These are phyloP conservation scores for Meloidogyne chitwoodi DNA, from an alignment of 1,140 invertebrate species.

Conservation along the genomic window DNA sequence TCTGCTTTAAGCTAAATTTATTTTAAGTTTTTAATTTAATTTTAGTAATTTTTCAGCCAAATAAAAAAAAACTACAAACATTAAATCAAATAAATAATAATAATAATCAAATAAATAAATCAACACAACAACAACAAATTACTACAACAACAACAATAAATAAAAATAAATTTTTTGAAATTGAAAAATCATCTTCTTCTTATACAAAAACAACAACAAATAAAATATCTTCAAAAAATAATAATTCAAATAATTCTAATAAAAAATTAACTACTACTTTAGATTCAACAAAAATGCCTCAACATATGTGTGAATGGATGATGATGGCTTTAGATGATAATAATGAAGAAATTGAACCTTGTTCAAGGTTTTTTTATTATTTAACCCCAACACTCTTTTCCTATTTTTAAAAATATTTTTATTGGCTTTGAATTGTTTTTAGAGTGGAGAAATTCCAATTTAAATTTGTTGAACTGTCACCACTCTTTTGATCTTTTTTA, in stretches of 20 bases:
- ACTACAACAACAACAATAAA: background rate
- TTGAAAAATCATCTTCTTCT: too few species aligned
- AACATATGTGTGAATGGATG: conserved; percentile 23
- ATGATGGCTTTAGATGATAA: conserved; percentile 3
- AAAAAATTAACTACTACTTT: too few species aligned
- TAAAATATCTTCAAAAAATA: background rate
- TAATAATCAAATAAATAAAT: background rate
- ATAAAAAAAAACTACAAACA: conserved; percentile 12
- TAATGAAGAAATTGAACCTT: conserved; percentile 20
- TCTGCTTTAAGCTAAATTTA: too few species aligned
- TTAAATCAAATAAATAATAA: background rate
- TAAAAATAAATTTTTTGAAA: background rate
- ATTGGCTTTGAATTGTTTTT: too few species aligned
- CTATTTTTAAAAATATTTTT: background rate
- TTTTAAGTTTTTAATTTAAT: background rate
- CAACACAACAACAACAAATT: background rate
- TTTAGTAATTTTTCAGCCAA: background rate
- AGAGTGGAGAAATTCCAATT: too few species aligned
- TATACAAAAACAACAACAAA: background rate
- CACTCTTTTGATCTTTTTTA: too few species aligned
- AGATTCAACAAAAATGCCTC: background rate
- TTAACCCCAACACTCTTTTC: too few species aligned
- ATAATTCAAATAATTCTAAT: too few species aligned
- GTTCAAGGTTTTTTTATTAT: conserved; percentile 12
- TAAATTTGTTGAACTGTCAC: too few species aligned